Evolutionary conservation across 2,888 invertebrate genomes (phyloP).

Genomic region (Phanerotoma sp.): DNA sequence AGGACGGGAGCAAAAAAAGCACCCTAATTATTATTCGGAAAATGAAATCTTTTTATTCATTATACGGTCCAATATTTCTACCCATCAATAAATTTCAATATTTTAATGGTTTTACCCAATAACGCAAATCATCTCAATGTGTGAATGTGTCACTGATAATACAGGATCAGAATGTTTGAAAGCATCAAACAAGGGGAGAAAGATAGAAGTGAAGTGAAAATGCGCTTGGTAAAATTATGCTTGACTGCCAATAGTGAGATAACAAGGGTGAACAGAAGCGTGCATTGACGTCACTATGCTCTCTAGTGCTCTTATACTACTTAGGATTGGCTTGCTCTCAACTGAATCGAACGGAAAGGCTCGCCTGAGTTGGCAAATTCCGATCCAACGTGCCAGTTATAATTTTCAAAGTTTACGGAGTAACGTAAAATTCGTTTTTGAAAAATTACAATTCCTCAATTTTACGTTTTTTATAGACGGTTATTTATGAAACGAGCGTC

Average conservation of each 20-base stretch:
- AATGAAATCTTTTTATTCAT: too few species aligned
- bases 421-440: too few species aligned
- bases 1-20: too few species aligned
- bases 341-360: not conserved
- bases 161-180: constrained; percentile 2
- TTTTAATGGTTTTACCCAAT: too few species aligned
- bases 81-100: too few species aligned
- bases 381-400: not conserved
- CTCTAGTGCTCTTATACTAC: not conserved
- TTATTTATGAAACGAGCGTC: too few species aligned
- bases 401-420: not conserved
- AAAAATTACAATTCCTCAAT: too few species aligned
- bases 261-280: constrained; percentile 39
- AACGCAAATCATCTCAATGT: too few species aligned
- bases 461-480: too few species aligned
- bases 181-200: not conserved
- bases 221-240: constrained; percentile 36
- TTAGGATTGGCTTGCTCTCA: not conserved
- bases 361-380: not conserved
- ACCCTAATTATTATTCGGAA: too few species aligned
- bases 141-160: constrained; percentile 5
- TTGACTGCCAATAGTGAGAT: constrained; percentile 38
- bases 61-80: too few species aligned
- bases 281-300: constrained; percentile 38
- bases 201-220: not conserved